Conservation (phyloP, 1,140 invertebrate species). For the Drosophila tsacasi region DNA sequence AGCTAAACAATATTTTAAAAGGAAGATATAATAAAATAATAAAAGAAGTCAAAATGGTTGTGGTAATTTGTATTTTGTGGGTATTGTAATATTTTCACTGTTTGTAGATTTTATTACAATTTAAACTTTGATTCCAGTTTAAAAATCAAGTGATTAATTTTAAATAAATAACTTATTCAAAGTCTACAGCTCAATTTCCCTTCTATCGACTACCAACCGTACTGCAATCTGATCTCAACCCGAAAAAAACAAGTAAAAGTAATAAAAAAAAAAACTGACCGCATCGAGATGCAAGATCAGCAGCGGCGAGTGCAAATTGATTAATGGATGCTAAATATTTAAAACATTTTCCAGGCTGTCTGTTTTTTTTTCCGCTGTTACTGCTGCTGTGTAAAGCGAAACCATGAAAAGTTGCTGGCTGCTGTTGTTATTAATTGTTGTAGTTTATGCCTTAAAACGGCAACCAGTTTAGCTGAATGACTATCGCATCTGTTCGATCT, state of each 20-base stretch:
- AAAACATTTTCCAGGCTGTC: conserved; percentile 67
- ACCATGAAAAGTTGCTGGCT: conserved; percentile 56
- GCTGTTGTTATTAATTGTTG: conserved; percentile 61
- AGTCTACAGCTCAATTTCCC: neutral
- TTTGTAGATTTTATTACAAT: neutral
- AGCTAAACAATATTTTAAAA: neutral
- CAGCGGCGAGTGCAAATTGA: conserved; percentile 68
- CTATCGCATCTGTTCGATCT: conserved; percentile 56
- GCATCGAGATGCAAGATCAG: conserved; percentile 45
- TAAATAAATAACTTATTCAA: neutral
- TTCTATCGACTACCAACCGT: conserved; percentile 5
- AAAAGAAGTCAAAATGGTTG: too few species aligned
- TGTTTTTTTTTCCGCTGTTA: conserved; percentile 14
- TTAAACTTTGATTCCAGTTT: neutral
- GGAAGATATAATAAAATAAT: too few species aligned
- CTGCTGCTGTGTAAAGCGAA: conserved; percentile 62
- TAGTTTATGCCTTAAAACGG: conserved; percentile 60
- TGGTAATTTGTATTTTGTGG: too few species aligned
- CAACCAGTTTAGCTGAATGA: conserved; percentile 51
- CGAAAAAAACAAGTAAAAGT: conserved; percentile 1
- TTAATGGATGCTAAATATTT: conserved; percentile 77
- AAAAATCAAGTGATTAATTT: neutral
- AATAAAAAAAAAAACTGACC: conserved; percentile 42
- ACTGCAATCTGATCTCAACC: conserved; percentile 26
- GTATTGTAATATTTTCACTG: neutral